A percentile compares a stretch with the other conserved stretches of the same genome.
These are phyloP conservation scores for Rhagologus leucostigma DNA, from an alignment of 2,113 vertebrate genomes.

Conservation along the genomic window DNA sequence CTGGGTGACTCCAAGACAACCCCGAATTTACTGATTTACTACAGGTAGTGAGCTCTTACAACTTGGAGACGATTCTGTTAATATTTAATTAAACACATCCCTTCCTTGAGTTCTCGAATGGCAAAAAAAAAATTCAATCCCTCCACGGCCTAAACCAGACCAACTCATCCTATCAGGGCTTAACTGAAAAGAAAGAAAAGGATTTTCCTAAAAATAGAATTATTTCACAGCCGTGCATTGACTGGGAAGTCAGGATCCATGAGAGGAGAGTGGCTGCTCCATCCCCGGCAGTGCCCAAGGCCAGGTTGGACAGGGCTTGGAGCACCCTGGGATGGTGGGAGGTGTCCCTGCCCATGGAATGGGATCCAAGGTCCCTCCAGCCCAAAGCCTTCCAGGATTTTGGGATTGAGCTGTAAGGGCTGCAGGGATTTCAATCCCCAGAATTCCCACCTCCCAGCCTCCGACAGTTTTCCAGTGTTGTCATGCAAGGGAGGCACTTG, in stretches of 20 bases:
- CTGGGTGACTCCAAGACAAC: neutral
- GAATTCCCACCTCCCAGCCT: neutral
- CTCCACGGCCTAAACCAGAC: neutral
- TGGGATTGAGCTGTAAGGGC: neutral
- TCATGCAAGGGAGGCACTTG: neutral
- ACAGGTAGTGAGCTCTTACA: neutral
- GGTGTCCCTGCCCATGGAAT: neutral
- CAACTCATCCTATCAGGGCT: neutral
- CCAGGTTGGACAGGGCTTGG: neutral
- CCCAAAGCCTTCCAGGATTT: neutral
- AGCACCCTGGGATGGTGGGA: neutral
- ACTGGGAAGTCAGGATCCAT: neutral
- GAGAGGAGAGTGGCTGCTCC: neutral
- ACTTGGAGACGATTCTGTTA: neutral
- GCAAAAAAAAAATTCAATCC: neutral
- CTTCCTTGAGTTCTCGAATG: accelerated
- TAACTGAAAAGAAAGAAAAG: neutral
- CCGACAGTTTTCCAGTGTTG: neutral
- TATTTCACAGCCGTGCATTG: neutral
- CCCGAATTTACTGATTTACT: neutral
- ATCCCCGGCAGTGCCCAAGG: neutral
- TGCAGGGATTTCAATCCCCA: neutral
- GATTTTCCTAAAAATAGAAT: neutral
- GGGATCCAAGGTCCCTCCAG: neutral
- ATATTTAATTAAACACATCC: neutral